phyloP scores from a whole-genome alignment of 2,113 vertebrate species.

The Myanophis thanlyinensis region DNA sequence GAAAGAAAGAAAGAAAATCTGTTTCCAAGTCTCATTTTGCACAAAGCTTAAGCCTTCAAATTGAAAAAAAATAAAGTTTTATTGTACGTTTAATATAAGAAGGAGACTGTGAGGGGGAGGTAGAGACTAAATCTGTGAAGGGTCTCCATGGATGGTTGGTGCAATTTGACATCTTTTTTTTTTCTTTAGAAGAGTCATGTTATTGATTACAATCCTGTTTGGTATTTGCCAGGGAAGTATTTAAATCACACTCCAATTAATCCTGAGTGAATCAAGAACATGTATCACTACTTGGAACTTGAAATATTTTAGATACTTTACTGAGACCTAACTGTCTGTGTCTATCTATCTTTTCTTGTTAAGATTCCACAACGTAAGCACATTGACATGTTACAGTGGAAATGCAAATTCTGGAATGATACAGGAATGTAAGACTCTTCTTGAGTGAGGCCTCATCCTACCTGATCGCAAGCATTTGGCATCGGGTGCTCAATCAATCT shows the following conservation, averaged over 20 bases:
- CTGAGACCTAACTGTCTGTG: neutral
- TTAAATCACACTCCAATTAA: constrained; percentile 7
- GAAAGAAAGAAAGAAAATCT: constrained; percentile 64
- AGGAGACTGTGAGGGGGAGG: neutral
- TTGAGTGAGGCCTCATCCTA: neutral
- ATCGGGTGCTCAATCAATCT: neutral
- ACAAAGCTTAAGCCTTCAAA: constrained; percentile 66
- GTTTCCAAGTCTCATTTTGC: constrained; percentile 59
- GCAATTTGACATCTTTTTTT: constrained; percentile 73
- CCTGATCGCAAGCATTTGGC: neutral
- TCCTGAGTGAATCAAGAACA: neutral
- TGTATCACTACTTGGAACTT: neutral
- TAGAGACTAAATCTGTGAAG: constrained; percentile 36
- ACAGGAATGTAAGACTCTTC: rapidly evolving
- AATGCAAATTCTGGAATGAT: neutral
- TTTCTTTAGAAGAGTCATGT: constrained; percentile 64
- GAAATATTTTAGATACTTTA: neutral
- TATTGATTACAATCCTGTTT: constrained; percentile 54
- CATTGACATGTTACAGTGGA: neutral
- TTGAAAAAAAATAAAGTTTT: constrained; percentile 59
- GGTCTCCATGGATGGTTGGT: constrained; percentile 65
- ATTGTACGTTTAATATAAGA: constrained; percentile 63
- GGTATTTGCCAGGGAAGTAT: constrained; percentile 61
- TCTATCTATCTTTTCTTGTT: neutral
- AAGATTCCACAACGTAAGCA: neutral